These are phyloP conservation scores for Champsocephalus esox DNA, from an alignment of 2,797 vertebrate species.

Conservation along the genomic window DNA sequence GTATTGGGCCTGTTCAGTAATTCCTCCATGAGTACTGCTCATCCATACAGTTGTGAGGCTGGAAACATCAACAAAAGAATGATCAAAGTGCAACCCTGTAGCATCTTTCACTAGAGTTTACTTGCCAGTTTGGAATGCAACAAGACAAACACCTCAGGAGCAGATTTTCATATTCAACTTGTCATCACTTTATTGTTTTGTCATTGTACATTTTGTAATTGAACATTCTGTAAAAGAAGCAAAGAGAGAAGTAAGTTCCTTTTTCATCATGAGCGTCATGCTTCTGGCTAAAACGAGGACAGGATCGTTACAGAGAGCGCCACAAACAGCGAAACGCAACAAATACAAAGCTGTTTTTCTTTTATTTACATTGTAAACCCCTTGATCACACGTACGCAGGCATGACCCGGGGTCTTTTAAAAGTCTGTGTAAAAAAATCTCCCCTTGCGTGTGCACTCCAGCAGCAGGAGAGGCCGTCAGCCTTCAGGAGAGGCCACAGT, in stretches of 20 bases:
- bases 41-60: too few relatives aligned
- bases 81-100: too few relatives aligned
- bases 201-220: conserved; percentile 75
- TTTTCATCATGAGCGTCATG: conserved; percentile 78
- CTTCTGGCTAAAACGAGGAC: conserved; percentile 79
- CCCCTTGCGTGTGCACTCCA: conserved; percentile 17
- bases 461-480: conserved; percentile 39
- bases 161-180: conserved; percentile 66
- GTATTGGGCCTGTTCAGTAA: too few relatives aligned
- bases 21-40: too few relatives aligned
- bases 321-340: conserved; percentile 79
- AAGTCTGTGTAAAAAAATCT: conserved; percentile 68
- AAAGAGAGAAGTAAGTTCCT: conserved; percentile 53
- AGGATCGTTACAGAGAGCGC: conserved; percentile 73
- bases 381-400: conserved; percentile 32
- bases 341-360: conserved; percentile 76
- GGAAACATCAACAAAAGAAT: too few relatives aligned
- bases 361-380: conserved; percentile 79
- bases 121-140: too few relatives aligned
- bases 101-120: too few relatives aligned
- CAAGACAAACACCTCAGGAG: background rate
- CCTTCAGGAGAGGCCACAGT: conserved; percentile 18
- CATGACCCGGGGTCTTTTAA: conserved; percentile 45
- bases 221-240: conserved; percentile 81
- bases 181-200: conserved; percentile 83